These are phyloP conservation scores for Drosophila bifasciata DNA, from an alignment of 1,140 invertebrate genomes.

Conservation along the genomic window DNA sequence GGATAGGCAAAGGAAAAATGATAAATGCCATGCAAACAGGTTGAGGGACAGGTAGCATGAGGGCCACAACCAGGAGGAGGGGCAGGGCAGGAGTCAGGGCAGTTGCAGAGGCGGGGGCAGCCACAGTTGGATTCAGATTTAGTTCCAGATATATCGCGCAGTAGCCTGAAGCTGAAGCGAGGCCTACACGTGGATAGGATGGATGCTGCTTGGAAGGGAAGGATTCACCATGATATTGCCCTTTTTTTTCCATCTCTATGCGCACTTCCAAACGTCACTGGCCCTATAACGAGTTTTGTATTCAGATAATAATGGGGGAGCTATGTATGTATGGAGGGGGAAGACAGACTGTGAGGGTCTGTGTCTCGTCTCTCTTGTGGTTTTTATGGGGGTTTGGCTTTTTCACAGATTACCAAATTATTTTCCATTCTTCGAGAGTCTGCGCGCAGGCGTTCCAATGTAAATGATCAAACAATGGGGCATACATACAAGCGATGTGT, in stretches of 20 bases:
- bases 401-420: conserved; percentile 79
- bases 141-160: conserved; percentile 33
- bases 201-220: background rate
- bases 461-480: conserved; percentile 59
- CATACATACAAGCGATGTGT: conserved; percentile 29
- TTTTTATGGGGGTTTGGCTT: conserved; percentile 81
- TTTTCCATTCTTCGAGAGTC: conserved; percentile 59
- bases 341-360: conserved; percentile 6
- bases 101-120: conserved; percentile 8
- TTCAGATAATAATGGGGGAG: conserved; percentile 33
- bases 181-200: conserved; percentile 68
- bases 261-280: conserved; percentile 65
- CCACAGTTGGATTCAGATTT: too few species aligned
- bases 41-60: conserved; percentile 68
- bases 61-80: background rate
- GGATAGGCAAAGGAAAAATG: conserved; percentile 60
- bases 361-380: conserved; percentile 48
- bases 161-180: conserved; percentile 67
- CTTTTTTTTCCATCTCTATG: conserved; percentile 61
- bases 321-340: conserved; percentile 23
- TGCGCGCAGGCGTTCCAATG: conserved; percentile 28
- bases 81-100: conserved; percentile 2
- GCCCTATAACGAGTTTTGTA: conserved; percentile 68
- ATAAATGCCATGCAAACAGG: conserved; percentile 76
- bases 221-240: conserved; percentile 64